phyloP scores from a whole-genome alignment of 2,797 vertebrate species.

The Schizothorax lantsangensis region DNA sequence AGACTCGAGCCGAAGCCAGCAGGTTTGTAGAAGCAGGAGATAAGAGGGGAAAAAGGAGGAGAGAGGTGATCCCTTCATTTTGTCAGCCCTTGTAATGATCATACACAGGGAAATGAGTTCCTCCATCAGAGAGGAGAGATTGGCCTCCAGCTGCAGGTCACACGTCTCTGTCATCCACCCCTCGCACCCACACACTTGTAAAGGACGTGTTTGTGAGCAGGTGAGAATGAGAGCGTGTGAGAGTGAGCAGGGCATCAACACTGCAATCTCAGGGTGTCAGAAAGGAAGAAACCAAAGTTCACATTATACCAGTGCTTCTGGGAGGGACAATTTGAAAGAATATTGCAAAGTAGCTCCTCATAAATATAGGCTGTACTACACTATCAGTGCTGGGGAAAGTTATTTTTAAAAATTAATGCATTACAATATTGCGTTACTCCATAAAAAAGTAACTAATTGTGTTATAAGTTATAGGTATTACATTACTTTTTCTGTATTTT shows the following conservation, averaged over 20 bases:
- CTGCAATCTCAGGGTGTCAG: neutral
- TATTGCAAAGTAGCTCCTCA: neutral
- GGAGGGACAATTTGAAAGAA: neutral
- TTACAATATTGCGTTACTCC: neutral
- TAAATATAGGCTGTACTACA: neutral
- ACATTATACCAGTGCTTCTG: neutral
- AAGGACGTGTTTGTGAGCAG: constrained; percentile 39
- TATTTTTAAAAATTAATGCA: too few species aligned
- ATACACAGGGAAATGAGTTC: constrained; percentile 79
- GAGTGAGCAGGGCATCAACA: constrained; percentile 1
- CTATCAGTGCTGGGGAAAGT: neutral
- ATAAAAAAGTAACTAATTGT: neutral
- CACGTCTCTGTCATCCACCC: constrained; percentile 58
- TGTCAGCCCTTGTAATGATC: constrained; percentile 73
- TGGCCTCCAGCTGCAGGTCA: constrained; percentile 58
- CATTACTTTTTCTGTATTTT: neutral
- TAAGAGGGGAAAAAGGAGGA: constrained; percentile 62
- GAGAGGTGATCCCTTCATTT: constrained; percentile 73
- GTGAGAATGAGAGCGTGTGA: constrained; percentile 18
- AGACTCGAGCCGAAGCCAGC: constrained; percentile 30
- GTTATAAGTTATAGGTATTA: too few species aligned
- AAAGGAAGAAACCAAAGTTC: neutral
- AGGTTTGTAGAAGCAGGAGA: constrained; percentile 48
- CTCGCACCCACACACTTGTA: constrained; percentile 41
- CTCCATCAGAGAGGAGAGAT: constrained; percentile 54